Base-by-base conservation (phyloP, 2,888 invertebrate species). In the Dynastes maya region DNA sequence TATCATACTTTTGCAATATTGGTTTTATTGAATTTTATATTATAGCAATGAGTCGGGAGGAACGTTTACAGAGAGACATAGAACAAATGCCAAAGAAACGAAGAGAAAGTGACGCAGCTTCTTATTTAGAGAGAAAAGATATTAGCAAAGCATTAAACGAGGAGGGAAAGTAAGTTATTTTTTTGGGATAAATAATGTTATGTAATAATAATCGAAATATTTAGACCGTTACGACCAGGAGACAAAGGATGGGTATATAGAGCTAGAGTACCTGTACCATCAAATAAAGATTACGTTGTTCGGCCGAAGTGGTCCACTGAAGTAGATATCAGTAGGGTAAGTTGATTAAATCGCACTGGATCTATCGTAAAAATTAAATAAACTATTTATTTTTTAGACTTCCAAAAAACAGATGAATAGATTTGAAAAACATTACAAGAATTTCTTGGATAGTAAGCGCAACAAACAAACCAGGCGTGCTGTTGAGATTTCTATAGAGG, bases 251-350 rank as follows among this genome's bases (percentile, higher is more conserved):
- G 97, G 97, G 94, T 98, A 81, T 94, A 95, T 49, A 91, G 99
- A 86, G 99, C 99, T 13, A 92, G 99, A 79, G 99, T 99, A 78
- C 99, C 99, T 29, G 89, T 93, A 87, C 98, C 98, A 32, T 97
- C 98, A 71, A 97, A 95, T 88, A 98, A 97, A 90, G 99, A 99
- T 89, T 99, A 99, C 89, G 95, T 99, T 74, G 94, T 96, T 83
- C 91, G 99, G 71, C 99, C 99, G 13, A 96, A 95, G 88, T 97
- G 96, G 92, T 95, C 94, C 81, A 92, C 94, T 80, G 98, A 98
- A 86, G 92, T 95, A 65, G 97, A 97, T 89, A 95, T 97, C 89
- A 94, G 94, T 80, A 90, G 94, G 87, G 94, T 95, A 88, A 89
- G 91, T 89, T 63, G 68, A 8, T n/a, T 27, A 70, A 5, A 27